Evolutionary conservation across 2,113 vertebrate genomes (phyloP).

Genomic region (Felis catus): F.catus_Fca126_mat1.0 CM031422.1:2147501-2148000

Average conservation of each 20-base stretch:
- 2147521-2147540: background rate
- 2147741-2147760: background rate
- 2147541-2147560: background rate
- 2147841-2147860: background rate
- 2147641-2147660: background rate
- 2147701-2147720: background rate
- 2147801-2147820: no score
- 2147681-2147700: background rate
- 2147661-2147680: background rate
- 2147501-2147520: background rate
- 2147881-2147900: background rate
- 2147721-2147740: background rate
- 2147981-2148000: background rate
- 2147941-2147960: background rate
- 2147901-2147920: background rate
- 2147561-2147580: background rate
- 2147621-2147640: background rate
- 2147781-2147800: background rate
- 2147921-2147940: background rate
- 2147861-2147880: background rate
- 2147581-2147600: background rate
- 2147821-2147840: background rate
- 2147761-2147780: background rate
- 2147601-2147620: background rate
- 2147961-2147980: background rate